Base-by-base conservation (phyloP, 2,888 invertebrate species). In the Rhingia rostrata region DNA sequence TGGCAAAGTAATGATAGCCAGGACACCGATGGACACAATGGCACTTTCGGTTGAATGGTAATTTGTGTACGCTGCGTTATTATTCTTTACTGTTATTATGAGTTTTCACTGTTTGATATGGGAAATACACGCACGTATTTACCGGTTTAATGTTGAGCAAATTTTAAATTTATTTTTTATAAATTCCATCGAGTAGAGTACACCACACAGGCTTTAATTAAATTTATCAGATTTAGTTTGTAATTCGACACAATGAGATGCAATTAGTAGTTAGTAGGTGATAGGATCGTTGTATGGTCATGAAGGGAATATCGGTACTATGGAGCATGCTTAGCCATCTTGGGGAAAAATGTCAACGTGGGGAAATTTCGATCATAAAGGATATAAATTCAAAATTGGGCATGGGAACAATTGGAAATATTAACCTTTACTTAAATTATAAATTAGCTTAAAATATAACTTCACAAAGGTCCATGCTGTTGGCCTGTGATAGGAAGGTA, bases 1-100 rank as follows among this genome's bases (percentile, higher is more conserved):
- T 69, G 64, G 64, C 32, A 7, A 37, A 39, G 64, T 58, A 72
- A 45, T 74, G 67, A 64, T 51, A 70, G 74, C 66, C 33, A 10
- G 79, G 64, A 66, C 54, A 58, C 53, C 56, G 73, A 53, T 64
- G 74, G 58, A 80, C 79, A 84, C 84, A 84, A 84, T 80, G 43
- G 84, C 54, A 84, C 74, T 84, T 84, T 80, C 84, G 84, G 74
- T 84, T 80, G 79, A 80, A 79, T 84, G 74, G 70, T 80, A 84
- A 84, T 84, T 84, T 75, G 84, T 69, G 53, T 69, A 45, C 53
- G 6, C 66, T 67, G 47, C 45, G 78, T 64, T 83, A 83, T 78
- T 83, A 83, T 83, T 67, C 82, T 78, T 77, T 67, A 51, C 77
- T 39, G 66, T 67, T 83, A 73, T 69, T 78, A 83, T 73, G 78